Conservation (phyloP, 2,113 vertebrate genomes). For the Camelus dromedarius region DNA sequence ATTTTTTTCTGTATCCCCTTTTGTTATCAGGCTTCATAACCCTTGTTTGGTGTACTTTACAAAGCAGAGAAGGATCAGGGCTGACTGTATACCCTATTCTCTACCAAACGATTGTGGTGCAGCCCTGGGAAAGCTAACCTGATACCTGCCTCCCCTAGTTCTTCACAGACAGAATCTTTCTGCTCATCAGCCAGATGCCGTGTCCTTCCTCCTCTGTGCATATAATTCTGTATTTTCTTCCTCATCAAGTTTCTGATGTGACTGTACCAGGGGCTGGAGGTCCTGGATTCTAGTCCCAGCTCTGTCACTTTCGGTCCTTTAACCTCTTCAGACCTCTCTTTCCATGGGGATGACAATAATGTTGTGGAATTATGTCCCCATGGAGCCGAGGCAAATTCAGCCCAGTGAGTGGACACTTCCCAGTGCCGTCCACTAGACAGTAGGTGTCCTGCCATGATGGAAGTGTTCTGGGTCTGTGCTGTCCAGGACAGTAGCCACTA, state of each 20-base stretch:
- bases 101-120: neutral
- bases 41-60: neutral
- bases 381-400: rapidly evolving
- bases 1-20: neutral
- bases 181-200: neutral
- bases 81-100: neutral
- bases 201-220: neutral
- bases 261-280: neutral
- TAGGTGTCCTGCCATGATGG: rapidly evolving
- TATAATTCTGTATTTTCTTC: neutral
- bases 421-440: neutral
- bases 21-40: neutral
- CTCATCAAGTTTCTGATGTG: neutral
- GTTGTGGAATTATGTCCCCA: neutral
- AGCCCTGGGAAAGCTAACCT: neutral
- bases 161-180: neutral
- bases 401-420: neutral
- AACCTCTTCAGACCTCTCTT: neutral
- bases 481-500: neutral
- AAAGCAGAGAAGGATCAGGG: neutral
- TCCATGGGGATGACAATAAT: neutral
- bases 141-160: neutral
- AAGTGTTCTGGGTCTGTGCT: neutral
- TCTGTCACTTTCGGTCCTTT: neutral
- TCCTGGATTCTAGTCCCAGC: neutral